Conservation (phyloP, 2,113 vertebrate species). For the Mola mola region DNA sequence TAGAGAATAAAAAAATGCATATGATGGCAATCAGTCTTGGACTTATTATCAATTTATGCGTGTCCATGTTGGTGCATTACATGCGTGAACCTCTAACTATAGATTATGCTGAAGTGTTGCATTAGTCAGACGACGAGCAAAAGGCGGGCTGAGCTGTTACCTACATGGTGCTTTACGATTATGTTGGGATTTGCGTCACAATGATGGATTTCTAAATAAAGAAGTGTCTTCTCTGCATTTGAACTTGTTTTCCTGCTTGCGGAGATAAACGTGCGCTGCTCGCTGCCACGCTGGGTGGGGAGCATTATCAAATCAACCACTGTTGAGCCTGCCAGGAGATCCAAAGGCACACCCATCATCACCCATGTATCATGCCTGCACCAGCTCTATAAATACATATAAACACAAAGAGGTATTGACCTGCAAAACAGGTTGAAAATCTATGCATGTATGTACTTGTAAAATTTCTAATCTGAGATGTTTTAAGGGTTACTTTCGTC, state of each 20-base stretch:
- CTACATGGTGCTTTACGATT: constrained; percentile 14
- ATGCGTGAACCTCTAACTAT: not conserved
- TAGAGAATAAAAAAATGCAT: not conserved
- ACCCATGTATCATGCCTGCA: not conserved
- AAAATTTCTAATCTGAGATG: too few species aligned
- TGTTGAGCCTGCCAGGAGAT: constrained; percentile 10
- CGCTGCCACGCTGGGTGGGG: constrained; percentile 5
- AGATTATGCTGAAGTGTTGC: constrained; percentile 4
- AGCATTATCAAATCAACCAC: constrained; percentile 12
- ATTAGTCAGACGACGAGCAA: constrained; percentile 39
- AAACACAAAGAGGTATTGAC: not conserved
- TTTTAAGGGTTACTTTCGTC: too few species aligned
- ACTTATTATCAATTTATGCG: constrained; percentile 16
- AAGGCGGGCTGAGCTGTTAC: constrained; percentile 15
- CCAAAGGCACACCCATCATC: constrained; percentile 2
- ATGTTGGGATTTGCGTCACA: constrained; percentile 49
- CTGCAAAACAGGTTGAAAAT: too few species aligned
- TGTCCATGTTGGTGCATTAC: not conserved
- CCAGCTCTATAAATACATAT: not conserved
- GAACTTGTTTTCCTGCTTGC: constrained; percentile 11
- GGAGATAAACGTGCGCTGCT: not conserved
- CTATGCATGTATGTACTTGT: too few species aligned
- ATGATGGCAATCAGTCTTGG: not conserved
- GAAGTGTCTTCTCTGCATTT: constrained; percentile 17
- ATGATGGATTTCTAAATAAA: constrained; percentile 36